Evolutionary conservation across 2,113 vertebrate genomes (phyloP).

Genomic region (Diphyllodes magnificus): DNA sequence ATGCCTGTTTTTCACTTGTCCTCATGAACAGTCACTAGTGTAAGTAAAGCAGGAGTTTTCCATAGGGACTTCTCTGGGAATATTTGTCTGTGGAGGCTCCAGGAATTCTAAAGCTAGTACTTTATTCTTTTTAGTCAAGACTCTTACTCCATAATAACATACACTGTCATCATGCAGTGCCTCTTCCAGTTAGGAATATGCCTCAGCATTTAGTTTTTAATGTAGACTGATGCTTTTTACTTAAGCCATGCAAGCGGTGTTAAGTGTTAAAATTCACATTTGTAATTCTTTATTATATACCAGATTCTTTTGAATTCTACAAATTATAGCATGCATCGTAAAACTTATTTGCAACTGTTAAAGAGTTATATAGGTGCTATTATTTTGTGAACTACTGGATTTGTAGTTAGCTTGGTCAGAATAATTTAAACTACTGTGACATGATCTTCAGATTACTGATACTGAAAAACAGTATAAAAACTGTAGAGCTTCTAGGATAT

Average conservation of each 20-base stretch:
- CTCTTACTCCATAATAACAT: background rate
- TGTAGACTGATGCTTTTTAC: background rate
- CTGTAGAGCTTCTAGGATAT: background rate
- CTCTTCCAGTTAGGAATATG: background rate
- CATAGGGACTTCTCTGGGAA: background rate
- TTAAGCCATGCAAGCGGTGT: background rate
- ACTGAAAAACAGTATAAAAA: background rate
- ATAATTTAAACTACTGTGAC: background rate
- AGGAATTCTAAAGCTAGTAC: background rate
- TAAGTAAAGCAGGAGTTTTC: background rate
- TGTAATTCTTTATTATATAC: background rate
- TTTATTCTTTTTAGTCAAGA: background rate
- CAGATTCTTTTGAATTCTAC: background rate
- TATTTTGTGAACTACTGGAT: background rate
- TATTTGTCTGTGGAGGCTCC: background rate
- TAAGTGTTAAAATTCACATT: background rate
- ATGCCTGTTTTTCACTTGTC: background rate
- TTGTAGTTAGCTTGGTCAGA: background rate
- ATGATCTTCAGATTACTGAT: background rate
- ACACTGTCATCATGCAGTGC: background rate
- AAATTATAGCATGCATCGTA: background rate
- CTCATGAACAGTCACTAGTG: background rate
- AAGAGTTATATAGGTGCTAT: background rate
- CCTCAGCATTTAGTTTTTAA: background rate
- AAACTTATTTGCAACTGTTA: background rate